phyloP scores from a whole-genome alignment of 2,113 vertebrate genomes.

The rat (Rattus norvegicus) region DNA sequence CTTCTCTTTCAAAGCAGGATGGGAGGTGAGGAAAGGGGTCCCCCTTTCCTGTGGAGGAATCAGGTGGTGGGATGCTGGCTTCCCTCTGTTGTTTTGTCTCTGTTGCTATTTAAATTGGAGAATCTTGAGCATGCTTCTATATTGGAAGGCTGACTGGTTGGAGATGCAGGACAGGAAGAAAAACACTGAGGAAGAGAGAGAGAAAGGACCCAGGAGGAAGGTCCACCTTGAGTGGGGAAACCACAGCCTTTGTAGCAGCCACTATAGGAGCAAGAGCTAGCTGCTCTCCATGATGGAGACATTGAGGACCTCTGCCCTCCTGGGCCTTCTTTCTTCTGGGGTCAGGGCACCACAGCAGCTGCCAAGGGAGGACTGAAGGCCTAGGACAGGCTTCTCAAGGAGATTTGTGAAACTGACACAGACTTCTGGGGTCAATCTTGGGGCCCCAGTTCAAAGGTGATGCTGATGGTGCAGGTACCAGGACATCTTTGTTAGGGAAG shows the following conservation, averaged over 20 bases:
- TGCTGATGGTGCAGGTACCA: too few species aligned
- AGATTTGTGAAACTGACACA: not conserved
- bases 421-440: not conserved
- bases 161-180: too few species aligned
- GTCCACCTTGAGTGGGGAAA: not conserved
- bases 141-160: not conserved
- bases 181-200: not conserved
- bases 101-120: not conserved
- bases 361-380: rapidly evolving
- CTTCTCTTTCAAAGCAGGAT: not conserved
- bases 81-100: not conserved
- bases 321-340: not conserved
- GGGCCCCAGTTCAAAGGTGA: not conserved
- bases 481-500: not conserved
- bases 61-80: not conserved
- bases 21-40: not conserved
- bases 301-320: not conserved
- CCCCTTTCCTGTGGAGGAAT: not conserved
- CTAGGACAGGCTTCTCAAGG: not conserved
- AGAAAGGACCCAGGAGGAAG: rapidly evolving
- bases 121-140: not conserved
- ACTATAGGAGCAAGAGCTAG: rapidly evolving
- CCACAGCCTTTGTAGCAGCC: too few species aligned
- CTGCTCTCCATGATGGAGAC: rapidly evolving
- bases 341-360: not conserved